Percentiles rank a stretch among this genome's conserved stretches.
Evolutionary conservation across 92 coral and sea anemone genomes (phyloP).

Genomic region (Nematostella vectensis): DNA sequence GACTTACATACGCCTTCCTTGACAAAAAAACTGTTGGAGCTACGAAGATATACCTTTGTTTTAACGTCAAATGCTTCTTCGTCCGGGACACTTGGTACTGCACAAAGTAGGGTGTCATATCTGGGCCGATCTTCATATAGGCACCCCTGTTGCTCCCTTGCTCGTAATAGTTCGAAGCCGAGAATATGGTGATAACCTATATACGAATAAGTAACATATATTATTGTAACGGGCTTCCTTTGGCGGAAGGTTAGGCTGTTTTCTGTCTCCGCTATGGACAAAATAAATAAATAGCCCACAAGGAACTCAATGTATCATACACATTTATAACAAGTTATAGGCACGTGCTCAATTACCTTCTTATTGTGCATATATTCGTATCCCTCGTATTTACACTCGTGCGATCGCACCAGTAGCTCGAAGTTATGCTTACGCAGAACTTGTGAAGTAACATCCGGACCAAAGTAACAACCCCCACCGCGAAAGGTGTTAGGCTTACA

Average conservation of each 20-base stretch:
- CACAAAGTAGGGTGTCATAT: constrained; percentile 88
- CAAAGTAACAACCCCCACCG: constrained; percentile 99
- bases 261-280: not conserved
- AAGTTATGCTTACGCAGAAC: constrained; percentile 67
- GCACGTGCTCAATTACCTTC: too few species aligned
- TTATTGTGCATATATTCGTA: constrained; percentile 72
- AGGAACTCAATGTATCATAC: too few species aligned
- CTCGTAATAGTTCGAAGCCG: constrained; percentile 97
- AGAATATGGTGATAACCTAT: constrained; percentile 89
- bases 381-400: constrained; percentile 92
- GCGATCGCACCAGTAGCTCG: constrained; percentile 82
- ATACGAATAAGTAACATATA: not conserved
- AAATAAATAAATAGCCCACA: not conserved
- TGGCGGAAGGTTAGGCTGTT: not conserved
- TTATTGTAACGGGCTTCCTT: not conserved
- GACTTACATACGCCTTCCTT: too few species aligned
- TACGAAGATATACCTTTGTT: constrained; percentile 56
- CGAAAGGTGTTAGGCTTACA: constrained; percentile 85
- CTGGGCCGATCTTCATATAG: constrained; percentile 84
- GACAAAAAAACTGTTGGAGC: too few species aligned
- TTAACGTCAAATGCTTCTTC: constrained; percentile 69
- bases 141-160: constrained; percentile 97
- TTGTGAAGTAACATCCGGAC: constrained; percentile 85
- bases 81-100: constrained; percentile 64
- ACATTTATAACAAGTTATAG: too few species aligned